Evolutionary conservation across 2,797 vertebrate genomes (phyloP).

Genomic region (Lerista edwardsae): DNA sequence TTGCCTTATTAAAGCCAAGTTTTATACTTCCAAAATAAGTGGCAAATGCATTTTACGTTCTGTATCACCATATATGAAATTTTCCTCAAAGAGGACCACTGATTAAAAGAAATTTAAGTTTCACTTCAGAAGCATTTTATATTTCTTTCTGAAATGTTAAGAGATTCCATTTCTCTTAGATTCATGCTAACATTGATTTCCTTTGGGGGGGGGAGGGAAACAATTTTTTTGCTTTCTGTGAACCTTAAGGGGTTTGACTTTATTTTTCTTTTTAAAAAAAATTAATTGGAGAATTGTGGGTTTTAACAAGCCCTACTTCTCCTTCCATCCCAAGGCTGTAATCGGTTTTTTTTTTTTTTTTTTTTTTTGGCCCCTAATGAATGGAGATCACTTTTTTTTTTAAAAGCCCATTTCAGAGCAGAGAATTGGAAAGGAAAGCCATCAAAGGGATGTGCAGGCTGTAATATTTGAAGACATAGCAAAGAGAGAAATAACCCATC

Average conservation of each 20-base stretch:
- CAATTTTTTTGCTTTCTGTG: conserved; percentile 40
- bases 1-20: conserved; percentile 14
- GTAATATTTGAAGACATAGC: conserved; percentile 24
- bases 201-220: background rate
- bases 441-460: background rate
- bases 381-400: background rate
- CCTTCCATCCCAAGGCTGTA: conserved; percentile 20
- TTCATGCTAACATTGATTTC: conserved; percentile 37
- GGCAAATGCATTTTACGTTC: conserved; percentile 23
- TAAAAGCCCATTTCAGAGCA: conserved; percentile 4
- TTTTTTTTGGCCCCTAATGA: background rate
- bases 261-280: conserved; percentile 55
- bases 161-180: conserved; percentile 69
- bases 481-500: background rate
- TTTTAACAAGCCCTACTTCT: conserved; percentile 56
- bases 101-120: conserved; percentile 63
- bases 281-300: conserved; percentile 61
- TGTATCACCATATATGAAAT: conserved; percentile 6
- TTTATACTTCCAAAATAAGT: conserved; percentile 24
- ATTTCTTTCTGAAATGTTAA: conserved; percentile 72
- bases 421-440: conserved; percentile 44
- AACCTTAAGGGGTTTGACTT: conserved; percentile 62
- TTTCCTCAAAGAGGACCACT: conserved; percentile 40
- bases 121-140: conserved; percentile 57
- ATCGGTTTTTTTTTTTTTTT: background rate